Conservation (phyloP, 2,113 vertebrate species). For the Pseudorasbora parva region DNA sequence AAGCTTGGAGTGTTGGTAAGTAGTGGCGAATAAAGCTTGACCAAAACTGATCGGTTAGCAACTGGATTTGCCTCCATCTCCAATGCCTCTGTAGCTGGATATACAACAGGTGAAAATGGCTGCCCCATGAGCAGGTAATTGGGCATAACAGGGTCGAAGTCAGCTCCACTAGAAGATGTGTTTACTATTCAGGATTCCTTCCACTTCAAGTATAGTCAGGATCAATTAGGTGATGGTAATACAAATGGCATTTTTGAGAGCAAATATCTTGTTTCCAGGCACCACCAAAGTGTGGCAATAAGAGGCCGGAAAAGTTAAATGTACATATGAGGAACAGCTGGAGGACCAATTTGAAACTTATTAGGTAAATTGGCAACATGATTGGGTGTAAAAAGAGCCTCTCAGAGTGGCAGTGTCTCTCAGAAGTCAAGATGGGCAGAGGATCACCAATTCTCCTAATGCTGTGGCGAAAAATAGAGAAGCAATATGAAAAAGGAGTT, state of each 20-base stretch:
- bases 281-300: too few species aligned
- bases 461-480: too few species aligned
- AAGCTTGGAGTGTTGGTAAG: background rate
- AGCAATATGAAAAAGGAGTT: too few species aligned
- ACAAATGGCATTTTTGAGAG: background rate
- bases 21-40: conserved; percentile 6
- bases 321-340: too few species aligned
- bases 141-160: background rate
- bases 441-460: too few species aligned
- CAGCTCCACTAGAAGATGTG: background rate
- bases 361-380: too few species aligned
- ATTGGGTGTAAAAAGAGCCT: too few species aligned
- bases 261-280: background rate
- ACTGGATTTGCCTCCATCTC: background rate
- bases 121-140: background rate
- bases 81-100: background rate
- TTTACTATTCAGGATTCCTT: background rate
- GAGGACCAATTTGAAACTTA: too few species aligned
- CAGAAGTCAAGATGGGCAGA: too few species aligned
- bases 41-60: conserved; percentile 8
- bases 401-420: too few species aligned
- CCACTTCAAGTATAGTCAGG: background rate
- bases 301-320: too few species aligned
- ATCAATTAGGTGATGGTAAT: background rate
- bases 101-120: background rate